Evolutionary conservation across 92 coral and sea anemone species (phyloP).

Genomic region (Metridium senile): DNA sequence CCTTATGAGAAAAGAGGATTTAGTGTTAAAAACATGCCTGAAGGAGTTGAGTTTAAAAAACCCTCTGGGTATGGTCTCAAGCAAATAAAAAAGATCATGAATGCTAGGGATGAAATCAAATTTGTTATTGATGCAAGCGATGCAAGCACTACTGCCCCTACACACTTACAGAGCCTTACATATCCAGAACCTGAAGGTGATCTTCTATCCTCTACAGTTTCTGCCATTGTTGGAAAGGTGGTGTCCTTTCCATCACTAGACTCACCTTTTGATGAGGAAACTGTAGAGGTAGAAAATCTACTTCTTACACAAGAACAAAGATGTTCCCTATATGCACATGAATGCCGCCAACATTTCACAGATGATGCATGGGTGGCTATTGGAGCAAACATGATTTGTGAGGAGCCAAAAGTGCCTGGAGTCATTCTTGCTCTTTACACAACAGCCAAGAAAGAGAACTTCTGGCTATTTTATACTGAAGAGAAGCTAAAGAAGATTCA

Average conservation of each 20-base stretch:
- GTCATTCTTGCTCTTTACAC: conserved; percentile 59
- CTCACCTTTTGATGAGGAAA: conserved; percentile 34
- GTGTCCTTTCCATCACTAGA: neutral
- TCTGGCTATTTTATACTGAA: conserved; percentile 70
- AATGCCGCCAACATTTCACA: conserved; percentile 46
- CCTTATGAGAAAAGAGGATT: conserved; percentile 67
- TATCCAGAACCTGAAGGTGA: neutral
- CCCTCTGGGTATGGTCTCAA: conserved; percentile 62
- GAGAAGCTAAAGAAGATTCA: conserved; percentile 34
- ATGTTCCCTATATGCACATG: no score
- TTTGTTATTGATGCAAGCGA: conserved; percentile 28
- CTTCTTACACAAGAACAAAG: conserved; percentile 31
- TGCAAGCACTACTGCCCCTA: no score
- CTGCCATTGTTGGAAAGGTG: conserved; percentile 24
- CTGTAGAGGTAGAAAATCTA: conserved; percentile 54
- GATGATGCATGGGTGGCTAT: conserved; percentile 58
- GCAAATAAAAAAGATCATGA: conserved; percentile 58
- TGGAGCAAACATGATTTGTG: conserved; percentile 41
- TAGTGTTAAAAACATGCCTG: conserved; percentile 53
- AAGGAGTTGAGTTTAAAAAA: conserved; percentile 53
- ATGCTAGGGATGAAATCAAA: conserved; percentile 40
- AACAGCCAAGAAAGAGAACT: conserved; percentile 42
- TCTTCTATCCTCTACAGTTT: conserved; percentile 13
- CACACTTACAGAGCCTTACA: neutral
- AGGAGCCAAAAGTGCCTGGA: conserved; percentile 44